Evolutionary conservation across 2,113 vertebrate species (phyloP).

Genomic region (Ceratotherium simum): DNA sequence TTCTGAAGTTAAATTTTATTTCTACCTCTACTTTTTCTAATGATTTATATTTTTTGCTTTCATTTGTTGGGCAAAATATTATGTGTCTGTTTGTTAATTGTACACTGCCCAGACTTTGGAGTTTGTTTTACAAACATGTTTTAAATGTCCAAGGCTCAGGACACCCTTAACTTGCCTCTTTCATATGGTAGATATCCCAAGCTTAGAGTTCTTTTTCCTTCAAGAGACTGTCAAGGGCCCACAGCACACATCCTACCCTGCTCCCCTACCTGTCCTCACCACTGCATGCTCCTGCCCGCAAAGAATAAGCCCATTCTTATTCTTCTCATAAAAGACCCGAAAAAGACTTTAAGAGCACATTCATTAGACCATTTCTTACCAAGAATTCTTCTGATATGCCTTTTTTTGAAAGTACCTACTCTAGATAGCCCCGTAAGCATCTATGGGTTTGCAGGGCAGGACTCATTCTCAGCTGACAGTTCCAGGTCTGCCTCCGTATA

Average conservation of each 20-base stretch:
- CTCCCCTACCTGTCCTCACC: neutral
- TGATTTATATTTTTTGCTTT: slow-evolving; percentile 59
- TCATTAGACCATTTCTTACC: neutral
- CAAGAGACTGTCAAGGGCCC: neutral
- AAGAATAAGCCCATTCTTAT: neutral
- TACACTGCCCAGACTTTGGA: neutral
- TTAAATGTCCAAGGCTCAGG: slow-evolving; percentile 44
- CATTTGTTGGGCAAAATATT: slow-evolving; percentile 61
- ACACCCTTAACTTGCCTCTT: neutral
- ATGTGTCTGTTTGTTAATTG: slow-evolving; percentile 30
- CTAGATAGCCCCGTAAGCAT: neutral
- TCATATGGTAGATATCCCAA: neutral
- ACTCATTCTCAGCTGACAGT: neutral
- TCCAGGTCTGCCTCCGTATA: neutral
- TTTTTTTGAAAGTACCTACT: neutral
- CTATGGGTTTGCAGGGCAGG: neutral
- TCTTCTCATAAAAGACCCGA: neutral
- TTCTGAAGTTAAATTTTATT: slow-evolving; percentile 78
- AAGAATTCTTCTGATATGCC: neutral
- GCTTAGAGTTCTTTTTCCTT: neutral
- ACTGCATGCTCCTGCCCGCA: neutral
- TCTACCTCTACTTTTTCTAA: slow-evolving; percentile 72
- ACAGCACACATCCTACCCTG: neutral
- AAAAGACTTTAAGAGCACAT: neutral
- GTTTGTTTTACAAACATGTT: slow-evolving; percentile 59